Evolutionary conservation across 2,888 invertebrate species (phyloP).

Genomic region (Acanthosepion pharaonis): DNA sequence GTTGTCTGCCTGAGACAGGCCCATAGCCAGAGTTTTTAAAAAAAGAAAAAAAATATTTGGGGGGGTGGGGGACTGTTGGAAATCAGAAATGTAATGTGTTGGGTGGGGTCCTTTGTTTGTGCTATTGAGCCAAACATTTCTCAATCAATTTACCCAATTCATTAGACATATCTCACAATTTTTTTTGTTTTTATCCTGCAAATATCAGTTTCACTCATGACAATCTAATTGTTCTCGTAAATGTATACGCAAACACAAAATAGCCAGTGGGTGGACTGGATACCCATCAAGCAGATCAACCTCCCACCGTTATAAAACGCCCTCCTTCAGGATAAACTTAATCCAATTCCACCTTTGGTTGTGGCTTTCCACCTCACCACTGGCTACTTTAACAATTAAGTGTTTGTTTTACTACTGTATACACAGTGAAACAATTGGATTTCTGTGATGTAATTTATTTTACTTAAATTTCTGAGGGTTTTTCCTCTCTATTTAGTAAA

Average conservation of each 20-base stretch:
- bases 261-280: neutral
- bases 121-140: neutral
- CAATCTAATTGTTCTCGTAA: neutral
- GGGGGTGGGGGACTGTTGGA: conserved; percentile 11
- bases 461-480: too few species aligned
- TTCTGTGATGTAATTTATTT: too few species aligned
- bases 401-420: too few species aligned
- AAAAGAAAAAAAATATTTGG: neutral
- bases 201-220: neutral
- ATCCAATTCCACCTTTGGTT: too few species aligned
- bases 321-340: too few species aligned
- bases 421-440: too few species aligned
- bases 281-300: neutral
- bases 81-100: neutral
- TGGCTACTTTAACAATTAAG: too few species aligned
- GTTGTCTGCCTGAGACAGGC: neutral
- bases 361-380: too few species aligned
- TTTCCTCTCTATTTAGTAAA: too few species aligned
- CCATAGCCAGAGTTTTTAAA: neutral
- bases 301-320: too few species aligned
- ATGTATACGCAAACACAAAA: neutral
- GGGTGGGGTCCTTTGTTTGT: neutral
- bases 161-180: neutral
- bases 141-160: neutral
- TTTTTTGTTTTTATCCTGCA: neutral